Percentiles rank a stretch among this genome's conserved stretches.
phyloP scores from a whole-genome alignment of 2,113 vertebrate species.

The Brachirus orientalis region DNA sequence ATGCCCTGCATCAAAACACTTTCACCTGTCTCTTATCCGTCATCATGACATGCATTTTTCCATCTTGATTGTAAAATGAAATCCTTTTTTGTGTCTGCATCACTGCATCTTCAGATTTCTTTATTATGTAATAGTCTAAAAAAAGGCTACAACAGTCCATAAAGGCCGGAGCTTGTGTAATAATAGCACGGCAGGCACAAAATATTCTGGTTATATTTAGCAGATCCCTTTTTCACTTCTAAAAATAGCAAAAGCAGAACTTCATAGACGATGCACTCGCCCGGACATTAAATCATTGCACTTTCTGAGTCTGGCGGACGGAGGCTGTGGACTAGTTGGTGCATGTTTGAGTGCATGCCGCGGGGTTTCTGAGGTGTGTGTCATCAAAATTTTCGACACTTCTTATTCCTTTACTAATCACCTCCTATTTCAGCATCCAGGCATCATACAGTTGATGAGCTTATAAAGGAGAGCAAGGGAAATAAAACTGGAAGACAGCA shows the following conservation, averaged over 20 bases:
- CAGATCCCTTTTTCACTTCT: constrained; percentile 25
- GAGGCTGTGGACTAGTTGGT: constrained; percentile 13
- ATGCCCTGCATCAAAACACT: constrained; percentile 6
- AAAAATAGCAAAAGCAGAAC: constrained; percentile 60
- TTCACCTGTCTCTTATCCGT: not conserved
- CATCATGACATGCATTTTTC: too few relatives aligned
- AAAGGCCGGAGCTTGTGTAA: constrained; percentile 52
- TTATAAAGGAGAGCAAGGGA: constrained; percentile 53
- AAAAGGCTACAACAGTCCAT: constrained; percentile 53
- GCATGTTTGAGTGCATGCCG: constrained; percentile 31
- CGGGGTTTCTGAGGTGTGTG: constrained; percentile 31
- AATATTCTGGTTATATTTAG: constrained; percentile 65
- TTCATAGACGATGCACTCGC: constrained; percentile 37
- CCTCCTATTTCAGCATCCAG: constrained; percentile 23
- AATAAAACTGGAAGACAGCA: constrained; percentile 53
- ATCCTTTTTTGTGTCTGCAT: constrained; percentile 21
- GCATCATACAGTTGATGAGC: constrained; percentile 31
- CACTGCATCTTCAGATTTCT: constrained; percentile 26
- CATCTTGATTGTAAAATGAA: constrained; percentile 20
- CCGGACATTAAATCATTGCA: constrained; percentile 23
- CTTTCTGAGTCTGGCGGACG: constrained; percentile 38
- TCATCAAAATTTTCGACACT: constrained; percentile 59
- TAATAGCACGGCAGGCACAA: constrained; percentile 64
- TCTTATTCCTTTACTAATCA: constrained; percentile 52
- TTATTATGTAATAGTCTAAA: constrained; percentile 65